Evolutionary conservation across 2,888 invertebrate genomes (phyloP).

Genomic region (Nomada fabriciana): DNA sequence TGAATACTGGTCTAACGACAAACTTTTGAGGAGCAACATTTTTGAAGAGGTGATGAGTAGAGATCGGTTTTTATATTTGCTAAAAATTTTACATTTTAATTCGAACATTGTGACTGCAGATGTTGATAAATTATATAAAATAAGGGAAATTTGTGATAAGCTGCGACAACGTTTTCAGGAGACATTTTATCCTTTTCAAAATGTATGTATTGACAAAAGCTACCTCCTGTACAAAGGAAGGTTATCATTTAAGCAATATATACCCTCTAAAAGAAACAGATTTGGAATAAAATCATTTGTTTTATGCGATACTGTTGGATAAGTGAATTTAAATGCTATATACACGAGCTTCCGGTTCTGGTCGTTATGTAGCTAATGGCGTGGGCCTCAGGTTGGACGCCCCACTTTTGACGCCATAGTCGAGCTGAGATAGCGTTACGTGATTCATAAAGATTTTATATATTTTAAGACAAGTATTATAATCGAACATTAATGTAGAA

Average conservation of each 20-base stretch:
- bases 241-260: background rate
- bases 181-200: slow-evolving; percentile 38
- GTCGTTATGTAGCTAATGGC: too few relatives aligned
- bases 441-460: too few relatives aligned
- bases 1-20: slow-evolving; percentile 43
- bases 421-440: too few relatives aligned
- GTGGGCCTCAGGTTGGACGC: too few relatives aligned
- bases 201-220: slow-evolving; percentile 22
- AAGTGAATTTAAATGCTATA: too few relatives aligned
- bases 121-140: slow-evolving; percentile 45
- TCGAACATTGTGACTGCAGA: slow-evolving; percentile 22
- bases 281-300: slow-evolving; percentile 12
- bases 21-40: slow-evolving; percentile 39
- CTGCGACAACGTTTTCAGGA: slow-evolving; percentile 28
- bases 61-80: slow-evolving; percentile 38
- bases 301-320: slow-evolving; percentile 16
- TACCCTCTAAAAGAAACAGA: slow-evolving; percentile 6
- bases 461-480: too few relatives aligned
- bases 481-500: too few relatives aligned
- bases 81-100: slow-evolving; percentile 48
- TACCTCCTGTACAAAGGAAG: too few relatives aligned
- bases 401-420: too few relatives aligned
- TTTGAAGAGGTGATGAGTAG: slow-evolving; percentile 41
- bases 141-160: slow-evolving; percentile 31
- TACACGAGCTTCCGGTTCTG: too few relatives aligned